phyloP scores from a whole-genome alignment of 2,113 vertebrate species.

The Rhynchomys soricoides region DNA sequence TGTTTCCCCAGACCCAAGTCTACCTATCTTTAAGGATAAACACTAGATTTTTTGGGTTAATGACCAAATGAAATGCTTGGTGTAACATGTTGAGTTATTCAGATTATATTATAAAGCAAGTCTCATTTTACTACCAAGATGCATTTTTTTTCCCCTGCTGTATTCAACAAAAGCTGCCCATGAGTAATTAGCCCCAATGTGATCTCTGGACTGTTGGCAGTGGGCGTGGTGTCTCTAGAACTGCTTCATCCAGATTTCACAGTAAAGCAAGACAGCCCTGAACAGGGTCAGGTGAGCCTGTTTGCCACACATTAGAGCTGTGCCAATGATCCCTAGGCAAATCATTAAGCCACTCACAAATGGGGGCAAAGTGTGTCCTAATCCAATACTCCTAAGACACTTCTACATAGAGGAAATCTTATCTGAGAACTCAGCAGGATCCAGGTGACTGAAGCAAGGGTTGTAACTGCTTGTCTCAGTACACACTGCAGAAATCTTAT shows the following conservation, averaged over 20 bases:
- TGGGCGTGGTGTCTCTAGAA: neutral
- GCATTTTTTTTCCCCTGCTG: neutral
- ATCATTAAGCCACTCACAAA: neutral
- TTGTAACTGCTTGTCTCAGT: neutral
- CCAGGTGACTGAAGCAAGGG: neutral
- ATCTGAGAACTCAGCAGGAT: neutral
- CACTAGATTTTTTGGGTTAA: slow-evolving; percentile 32
- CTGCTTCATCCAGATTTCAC: neutral
- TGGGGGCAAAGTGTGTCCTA: neutral
- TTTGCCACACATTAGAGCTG: neutral
- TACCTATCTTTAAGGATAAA: neutral
- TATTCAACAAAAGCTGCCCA: neutral
- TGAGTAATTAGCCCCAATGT: neutral
- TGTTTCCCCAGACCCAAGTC: neutral
- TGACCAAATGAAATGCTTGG: neutral
- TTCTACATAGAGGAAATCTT: neutral
- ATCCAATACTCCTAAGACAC: neutral
- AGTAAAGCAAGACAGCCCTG: neutral
- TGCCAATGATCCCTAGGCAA: neutral
- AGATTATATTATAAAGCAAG: neutral
- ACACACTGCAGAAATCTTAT: neutral
- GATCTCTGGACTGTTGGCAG: neutral
- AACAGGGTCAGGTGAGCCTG: neutral
- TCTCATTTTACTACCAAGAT: neutral
- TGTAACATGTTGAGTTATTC: slow-evolving; percentile 36